Evolutionary conservation across 2,888 invertebrate species (phyloP).

Genomic region (Apodemia duryi): DNA sequence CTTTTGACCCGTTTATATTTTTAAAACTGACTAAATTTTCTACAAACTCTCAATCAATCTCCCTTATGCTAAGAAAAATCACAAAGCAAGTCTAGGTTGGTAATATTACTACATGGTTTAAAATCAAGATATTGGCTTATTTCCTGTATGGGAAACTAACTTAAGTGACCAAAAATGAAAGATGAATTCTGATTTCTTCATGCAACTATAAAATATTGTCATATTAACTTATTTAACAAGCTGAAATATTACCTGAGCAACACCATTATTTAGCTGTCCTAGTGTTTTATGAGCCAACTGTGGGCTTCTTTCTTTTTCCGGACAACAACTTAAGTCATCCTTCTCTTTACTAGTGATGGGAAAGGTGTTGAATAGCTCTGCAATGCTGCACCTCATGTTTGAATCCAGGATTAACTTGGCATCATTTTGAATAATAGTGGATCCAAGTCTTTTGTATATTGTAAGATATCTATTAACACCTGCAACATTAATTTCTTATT

Average conservation of each 20-base stretch:
- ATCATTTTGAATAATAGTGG: constrained; percentile 83
- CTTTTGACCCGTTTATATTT: too few relatives aligned
- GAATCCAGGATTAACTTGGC: constrained; percentile 82
- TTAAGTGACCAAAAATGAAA: too few relatives aligned
- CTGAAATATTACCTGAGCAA: constrained; percentile 74
- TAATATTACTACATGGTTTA: too few relatives aligned
- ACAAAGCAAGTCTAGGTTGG: too few relatives aligned
- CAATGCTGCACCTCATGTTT: constrained; percentile 81
- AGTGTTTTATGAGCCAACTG: constrained; percentile 78
- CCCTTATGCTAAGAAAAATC: too few relatives aligned
- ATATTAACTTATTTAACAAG: not conserved
- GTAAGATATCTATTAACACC: constrained; percentile 84
- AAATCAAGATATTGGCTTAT: too few relatives aligned
- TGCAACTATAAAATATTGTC: too few relatives aligned
- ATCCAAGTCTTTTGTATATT: constrained; percentile 84
- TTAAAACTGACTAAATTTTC: too few relatives aligned
- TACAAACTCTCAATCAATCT: too few relatives aligned
- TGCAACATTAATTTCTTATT: constrained; percentile 50
- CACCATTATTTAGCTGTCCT: constrained; percentile 83
- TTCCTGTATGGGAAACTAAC: too few relatives aligned
- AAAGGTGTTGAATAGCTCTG: constrained; percentile 81
- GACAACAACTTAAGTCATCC: constrained; percentile 83
- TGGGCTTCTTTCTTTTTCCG: constrained; percentile 82
- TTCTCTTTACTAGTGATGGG: constrained; percentile 85
- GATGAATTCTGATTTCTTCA: too few relatives aligned